Conservation (phyloP, 1,140 invertebrate genomes). For the Euborellia annulipes region DNA sequence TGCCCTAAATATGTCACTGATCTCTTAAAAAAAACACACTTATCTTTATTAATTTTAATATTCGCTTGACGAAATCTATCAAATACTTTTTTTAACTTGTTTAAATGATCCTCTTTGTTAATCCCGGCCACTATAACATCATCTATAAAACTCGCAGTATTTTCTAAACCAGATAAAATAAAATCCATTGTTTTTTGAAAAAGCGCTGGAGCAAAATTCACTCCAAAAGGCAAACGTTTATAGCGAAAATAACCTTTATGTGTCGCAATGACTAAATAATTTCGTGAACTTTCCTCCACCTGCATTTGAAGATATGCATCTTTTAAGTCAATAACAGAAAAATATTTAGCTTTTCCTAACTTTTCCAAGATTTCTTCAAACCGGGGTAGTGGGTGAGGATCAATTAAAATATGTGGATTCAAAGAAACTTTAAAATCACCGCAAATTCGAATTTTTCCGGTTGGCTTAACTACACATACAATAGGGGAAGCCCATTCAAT, state of each 20-base stretch:
- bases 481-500: constrained; percentile 27
- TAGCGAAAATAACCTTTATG: constrained; percentile 23
- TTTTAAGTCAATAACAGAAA: no score
- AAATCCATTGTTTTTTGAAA: constrained; percentile 27
- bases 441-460: constrained; percentile 19
- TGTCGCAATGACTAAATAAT: constrained; percentile 3
- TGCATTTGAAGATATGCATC: constrained; percentile 11
- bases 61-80: constrained; percentile 13
- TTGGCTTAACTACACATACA: constrained; percentile 22
- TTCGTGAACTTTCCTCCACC: background rate
- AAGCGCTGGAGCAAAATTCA: constrained; percentile 22
- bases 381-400: no score
- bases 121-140: constrained; percentile 22
- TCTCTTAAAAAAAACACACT: constrained; percentile 21
- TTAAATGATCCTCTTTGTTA: constrained; percentile 16
- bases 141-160: constrained; percentile 21
- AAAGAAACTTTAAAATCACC: constrained; percentile 17
- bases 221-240: constrained; percentile 21
- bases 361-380: no score
- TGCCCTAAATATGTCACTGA: constrained; percentile 21
- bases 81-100: constrained; percentile 13
- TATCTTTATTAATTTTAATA: constrained; percentile 14
- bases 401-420: no score
- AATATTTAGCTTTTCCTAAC: no score
- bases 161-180: constrained; percentile 17